These are phyloP conservation scores for Malacoraja senta DNA, from an alignment of 2,797 vertebrate genomes.

Conservation along the genomic window DNA sequence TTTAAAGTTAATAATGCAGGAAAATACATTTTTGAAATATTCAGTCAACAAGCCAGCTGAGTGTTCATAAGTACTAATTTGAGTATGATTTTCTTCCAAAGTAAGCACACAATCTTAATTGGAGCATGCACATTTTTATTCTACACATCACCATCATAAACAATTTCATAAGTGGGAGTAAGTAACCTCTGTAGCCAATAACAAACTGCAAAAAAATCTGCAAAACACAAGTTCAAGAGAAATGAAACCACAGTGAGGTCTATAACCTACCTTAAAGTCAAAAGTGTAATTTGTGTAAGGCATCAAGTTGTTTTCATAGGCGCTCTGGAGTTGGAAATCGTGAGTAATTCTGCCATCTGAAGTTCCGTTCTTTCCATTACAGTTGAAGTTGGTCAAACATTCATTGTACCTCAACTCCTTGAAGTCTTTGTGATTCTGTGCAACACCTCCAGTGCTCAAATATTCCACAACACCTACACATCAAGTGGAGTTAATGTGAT, in stretches of 20 bases:
- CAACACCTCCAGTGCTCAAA: conserved; percentile 86
- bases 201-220: not conserved
- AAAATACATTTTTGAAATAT: not conserved
- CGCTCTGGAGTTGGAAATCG: conserved; percentile 92
- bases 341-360: conserved; percentile 88
- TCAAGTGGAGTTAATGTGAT: conserved; percentile 41
- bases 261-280: conserved; percentile 79
- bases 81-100: not conserved
- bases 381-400: conserved; percentile 95
- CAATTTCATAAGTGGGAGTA: not conserved
- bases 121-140: not conserved
- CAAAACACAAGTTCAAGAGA: not conserved
- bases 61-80: not conserved
- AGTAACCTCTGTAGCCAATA: not conserved
- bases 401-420: conserved; percentile 91
- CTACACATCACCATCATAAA: not conserved
- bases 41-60: not conserved
- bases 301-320: conserved; percentile 92
- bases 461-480: conserved; percentile 88
- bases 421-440: conserved; percentile 98
- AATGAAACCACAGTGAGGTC: conserved; percentile 32
- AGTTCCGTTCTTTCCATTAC: conserved; percentile 81
- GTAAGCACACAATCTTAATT: not conserved
- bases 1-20: not conserved
- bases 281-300: conserved; percentile 99